Conservation (phyloP, 2,797 vertebrate genomes). For the Salarias fasciatus region DNA sequence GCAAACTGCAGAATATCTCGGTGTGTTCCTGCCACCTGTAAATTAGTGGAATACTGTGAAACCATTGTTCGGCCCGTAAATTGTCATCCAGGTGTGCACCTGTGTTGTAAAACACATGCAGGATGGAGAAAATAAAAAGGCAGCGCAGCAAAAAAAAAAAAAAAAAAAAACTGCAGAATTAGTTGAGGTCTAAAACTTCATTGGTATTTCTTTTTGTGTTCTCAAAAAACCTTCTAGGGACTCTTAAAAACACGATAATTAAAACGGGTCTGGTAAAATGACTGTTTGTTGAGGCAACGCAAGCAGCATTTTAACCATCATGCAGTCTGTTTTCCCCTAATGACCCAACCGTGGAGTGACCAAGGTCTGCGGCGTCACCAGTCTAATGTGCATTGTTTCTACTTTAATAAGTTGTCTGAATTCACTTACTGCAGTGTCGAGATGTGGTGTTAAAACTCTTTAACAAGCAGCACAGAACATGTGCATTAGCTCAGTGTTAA, state of each 20-base stretch:
- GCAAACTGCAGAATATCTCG: neutral
- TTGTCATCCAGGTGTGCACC: neutral
- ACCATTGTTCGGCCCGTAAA: neutral
- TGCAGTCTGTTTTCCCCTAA: conserved; percentile 6
- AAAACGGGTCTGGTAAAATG: neutral
- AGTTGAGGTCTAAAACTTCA: conserved; percentile 11
- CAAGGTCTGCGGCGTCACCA: neutral
- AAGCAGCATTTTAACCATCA: neutral
- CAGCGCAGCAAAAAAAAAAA: neutral
- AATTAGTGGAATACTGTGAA: neutral
- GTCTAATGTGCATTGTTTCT: neutral
- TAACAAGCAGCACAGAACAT: neutral
- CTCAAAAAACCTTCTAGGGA: conserved; percentile 1
- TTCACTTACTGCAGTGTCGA: neutral
- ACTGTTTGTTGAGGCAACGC: conserved; percentile 1
- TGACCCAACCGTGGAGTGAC: neutral
- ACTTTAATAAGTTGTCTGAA: neutral
- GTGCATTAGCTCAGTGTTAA: neutral
- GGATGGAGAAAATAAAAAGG: conserved; percentile 2
- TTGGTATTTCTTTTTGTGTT: neutral
- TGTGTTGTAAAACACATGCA: neutral
- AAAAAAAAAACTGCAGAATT: neutral
- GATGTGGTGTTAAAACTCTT: neutral
- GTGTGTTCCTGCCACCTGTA: neutral
- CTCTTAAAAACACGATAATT: conserved; percentile 1